Percentiles rank a stretch among this genome's conserved stretches.
phyloP scores from a whole-genome alignment of 35 echinoderm and acorn worm genomes.

The Anneissia japonica region DNA sequence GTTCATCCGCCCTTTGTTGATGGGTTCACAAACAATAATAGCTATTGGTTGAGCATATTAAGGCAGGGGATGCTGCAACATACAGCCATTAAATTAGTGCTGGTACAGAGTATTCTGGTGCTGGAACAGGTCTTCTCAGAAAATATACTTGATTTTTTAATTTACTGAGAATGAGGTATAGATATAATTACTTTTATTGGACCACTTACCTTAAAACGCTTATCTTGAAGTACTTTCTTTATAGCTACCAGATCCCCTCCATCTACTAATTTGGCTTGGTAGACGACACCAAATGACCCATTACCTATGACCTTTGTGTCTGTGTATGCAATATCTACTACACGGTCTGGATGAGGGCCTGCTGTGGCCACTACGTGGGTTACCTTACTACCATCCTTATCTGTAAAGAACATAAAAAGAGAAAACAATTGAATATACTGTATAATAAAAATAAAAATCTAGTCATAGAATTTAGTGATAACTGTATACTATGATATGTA shows the following conservation, averaged over 20 bases:
- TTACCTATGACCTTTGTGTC: constrained; percentile 98
- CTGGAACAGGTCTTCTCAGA: no score
- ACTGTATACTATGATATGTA: no score
- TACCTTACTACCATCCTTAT: constrained; percentile 99
- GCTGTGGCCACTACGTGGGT: constrained; percentile 79
- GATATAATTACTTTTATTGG: neutral
- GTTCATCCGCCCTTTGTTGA: no score
- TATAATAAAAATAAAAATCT: no score
- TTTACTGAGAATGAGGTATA: no score
- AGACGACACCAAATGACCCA: constrained; percentile 96
- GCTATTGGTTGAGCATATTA: no score
- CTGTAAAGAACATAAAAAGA: constrained; percentile 11
- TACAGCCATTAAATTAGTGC: no score
- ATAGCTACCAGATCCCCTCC: constrained; percentile 90
- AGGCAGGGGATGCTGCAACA: no score
- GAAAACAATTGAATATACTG: constrained; percentile 10
- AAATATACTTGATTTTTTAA: no score
- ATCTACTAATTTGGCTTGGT: constrained; percentile 88
- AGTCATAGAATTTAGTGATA: no score
- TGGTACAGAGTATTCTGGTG: no score
- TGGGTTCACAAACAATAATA: no score
- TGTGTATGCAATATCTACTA: constrained; percentile 88
- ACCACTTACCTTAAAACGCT: constrained; percentile 88
- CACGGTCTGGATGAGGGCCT: constrained; percentile 51
- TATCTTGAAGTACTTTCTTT: constrained; percentile 99